Conservation (phyloP, 1,140 invertebrate genomes). For the Drosophila nikananu region DNA sequence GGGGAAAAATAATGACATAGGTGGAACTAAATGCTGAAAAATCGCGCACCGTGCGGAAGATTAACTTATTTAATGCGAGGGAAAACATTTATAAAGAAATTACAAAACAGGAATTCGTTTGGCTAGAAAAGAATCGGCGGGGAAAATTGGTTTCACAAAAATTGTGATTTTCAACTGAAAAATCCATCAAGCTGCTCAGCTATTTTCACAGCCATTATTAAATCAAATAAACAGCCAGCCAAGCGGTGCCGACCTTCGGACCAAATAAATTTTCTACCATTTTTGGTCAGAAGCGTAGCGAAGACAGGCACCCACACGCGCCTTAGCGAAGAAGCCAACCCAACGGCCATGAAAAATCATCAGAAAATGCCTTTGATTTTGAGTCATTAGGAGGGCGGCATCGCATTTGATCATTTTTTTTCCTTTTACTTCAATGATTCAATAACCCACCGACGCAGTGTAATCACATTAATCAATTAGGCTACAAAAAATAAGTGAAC, state of each 20-base stretch:
- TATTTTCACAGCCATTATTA: constrained; percentile 9
- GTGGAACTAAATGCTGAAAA: constrained; percentile 61
- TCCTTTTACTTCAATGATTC: constrained; percentile 33
- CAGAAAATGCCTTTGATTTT: constrained; percentile 9
- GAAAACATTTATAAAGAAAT: constrained; percentile 49
- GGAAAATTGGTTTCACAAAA: constrained; percentile 15
- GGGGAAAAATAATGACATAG: constrained; percentile 60
- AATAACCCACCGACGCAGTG: constrained; percentile 50
- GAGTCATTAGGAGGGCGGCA: constrained; percentile 41
- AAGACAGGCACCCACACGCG: constrained; percentile 54
- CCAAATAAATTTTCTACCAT: constrained; percentile 34
- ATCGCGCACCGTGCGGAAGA: constrained; percentile 44
- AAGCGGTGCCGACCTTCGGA: constrained; percentile 8
- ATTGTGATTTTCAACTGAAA: constrained; percentile 16
- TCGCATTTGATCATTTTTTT: constrained; percentile 31
- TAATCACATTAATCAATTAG: constrained; percentile 78
- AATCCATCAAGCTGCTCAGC: too few species aligned
- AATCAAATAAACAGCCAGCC: constrained; percentile 9
- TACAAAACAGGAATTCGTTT: constrained; percentile 17
- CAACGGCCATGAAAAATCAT: constrained; percentile 44
- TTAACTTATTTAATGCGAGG: constrained; percentile 54
- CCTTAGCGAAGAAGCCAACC: constrained; percentile 38
- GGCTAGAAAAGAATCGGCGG: constrained; percentile 7
- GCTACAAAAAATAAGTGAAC: constrained; percentile 13
- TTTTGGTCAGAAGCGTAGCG: constrained; percentile 36